These are phyloP conservation scores for Conger conger DNA, from an alignment of 2,113 vertebrate species.

Conservation along the genomic window DNA sequence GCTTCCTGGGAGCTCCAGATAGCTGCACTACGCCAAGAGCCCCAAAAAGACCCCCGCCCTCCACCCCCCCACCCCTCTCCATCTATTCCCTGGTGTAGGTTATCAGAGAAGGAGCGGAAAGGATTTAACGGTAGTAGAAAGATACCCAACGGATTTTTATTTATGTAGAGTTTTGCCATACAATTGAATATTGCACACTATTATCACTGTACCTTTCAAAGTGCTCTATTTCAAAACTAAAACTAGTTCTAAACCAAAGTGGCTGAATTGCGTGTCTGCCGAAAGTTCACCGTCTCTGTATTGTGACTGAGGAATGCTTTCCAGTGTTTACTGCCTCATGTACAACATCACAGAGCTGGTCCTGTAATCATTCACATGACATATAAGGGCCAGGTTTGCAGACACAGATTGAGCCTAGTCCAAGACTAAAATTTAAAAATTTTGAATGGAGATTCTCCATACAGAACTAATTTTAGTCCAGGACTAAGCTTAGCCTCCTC, in stretches of 20 bases:
- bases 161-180: neutral
- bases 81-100: neutral
- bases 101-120: neutral
- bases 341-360: neutral
- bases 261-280: no score
- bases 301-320: neutral
- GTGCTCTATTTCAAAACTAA: no score
- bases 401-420: no score
- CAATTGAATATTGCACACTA: no score
- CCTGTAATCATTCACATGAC: neutral
- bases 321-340: neutral
- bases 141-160: neutral
- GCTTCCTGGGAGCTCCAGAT: slow-evolving; percentile 79
- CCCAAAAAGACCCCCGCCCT: neutral
- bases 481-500: no score
- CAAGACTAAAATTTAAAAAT: no score
- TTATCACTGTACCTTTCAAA: no score
- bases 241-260: no score
- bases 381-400: no score
- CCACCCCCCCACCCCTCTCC: neutral
- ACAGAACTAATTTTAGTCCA: no score
- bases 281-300: neutral
- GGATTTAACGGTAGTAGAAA: neutral
- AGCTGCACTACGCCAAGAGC: slow-evolving; percentile 18
- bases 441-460: no score